Base-by-base conservation (phyloP, 2,113 vertebrate genomes). In the Labeo catla region DNA sequence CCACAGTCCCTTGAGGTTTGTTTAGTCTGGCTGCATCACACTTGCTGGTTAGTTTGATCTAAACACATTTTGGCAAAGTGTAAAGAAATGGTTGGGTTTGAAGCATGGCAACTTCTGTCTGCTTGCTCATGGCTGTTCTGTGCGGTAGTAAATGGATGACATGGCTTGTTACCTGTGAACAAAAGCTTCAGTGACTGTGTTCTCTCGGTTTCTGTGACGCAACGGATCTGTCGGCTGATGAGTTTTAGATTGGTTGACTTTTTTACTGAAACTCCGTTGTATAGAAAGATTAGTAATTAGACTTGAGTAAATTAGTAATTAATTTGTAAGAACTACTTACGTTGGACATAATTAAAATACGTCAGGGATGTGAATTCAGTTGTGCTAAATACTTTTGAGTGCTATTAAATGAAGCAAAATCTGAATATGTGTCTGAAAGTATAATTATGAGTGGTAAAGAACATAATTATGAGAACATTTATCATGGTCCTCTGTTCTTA, bases 1-100 rank as follows among this genome's bases (percentile, higher is more conserved):
- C 73, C 21, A 39, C 49, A 61, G 28, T 68, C 54, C 23, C 45
- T 16, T 12, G 43, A 70, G 76, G 28, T 86, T 86, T 63, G 11
- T 47, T 86, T 74, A 81, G 19, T 61, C 66, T 63, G 34, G 16
- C 52, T 86, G 3, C 9, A 85, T 80, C 63, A 80, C 63, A 77
- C 5, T 28, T 68, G 47, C 63, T 0, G 7, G 21, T 47, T 77
- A 52, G 45, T 78, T 80, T 85, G 16, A 68, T 50, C 76, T 23
- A 12, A 43, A 39, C 12, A 21, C 47, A 6, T 79, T 66, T 23
- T 66, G 43, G 10, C 9, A 8, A 65, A 52, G 19, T 50, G 47
- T 63, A 72, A 79, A 28, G 4, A 79, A 52, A 77, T 21, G 50
- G 11, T 34, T 43, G 4, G 63, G 21, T 23, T 59, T 59, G 36